Evolutionary conservation across 2,888 invertebrate species (phyloP).

Genomic region (Cheilosia urbana): DNA sequence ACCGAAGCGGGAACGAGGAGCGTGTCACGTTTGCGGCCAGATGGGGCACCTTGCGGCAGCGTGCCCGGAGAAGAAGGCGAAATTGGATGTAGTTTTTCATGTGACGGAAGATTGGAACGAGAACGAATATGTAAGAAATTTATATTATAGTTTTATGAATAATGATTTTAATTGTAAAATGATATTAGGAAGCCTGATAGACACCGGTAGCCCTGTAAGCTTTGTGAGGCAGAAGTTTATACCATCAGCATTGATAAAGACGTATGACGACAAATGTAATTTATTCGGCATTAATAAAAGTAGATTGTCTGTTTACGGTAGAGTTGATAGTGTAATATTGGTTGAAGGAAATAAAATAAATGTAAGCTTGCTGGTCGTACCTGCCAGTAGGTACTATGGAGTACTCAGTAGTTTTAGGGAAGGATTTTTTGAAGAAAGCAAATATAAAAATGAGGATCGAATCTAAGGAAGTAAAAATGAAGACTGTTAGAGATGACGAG

Average conservation of each 20-base stretch:
- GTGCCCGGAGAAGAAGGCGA: conserved; percentile 41
- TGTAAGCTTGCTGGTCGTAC: conserved; percentile 61
- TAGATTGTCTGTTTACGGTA: conserved; percentile 17
- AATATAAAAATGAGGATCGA: too few relatives aligned
- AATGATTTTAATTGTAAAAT: conserved; percentile 51
- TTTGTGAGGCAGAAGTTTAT: conserved; percentile 25
- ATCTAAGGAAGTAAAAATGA: conserved; percentile 13
- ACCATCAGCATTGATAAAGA: conserved; percentile 18
- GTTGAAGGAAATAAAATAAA: conserved; percentile 28
- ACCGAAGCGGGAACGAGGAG: conserved; percentile 53
- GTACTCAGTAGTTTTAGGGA: too few relatives aligned
- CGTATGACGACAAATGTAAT: conserved; percentile 19
- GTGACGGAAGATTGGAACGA: conserved; percentile 11
- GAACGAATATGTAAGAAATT: conserved; percentile 51
- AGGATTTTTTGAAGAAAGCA: too few relatives aligned
- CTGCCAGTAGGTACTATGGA: conserved; percentile 19
- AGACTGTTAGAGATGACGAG: not conserved
- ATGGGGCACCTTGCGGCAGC: conserved; percentile 56
- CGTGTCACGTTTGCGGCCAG: conserved; percentile 56
- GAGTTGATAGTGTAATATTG: conserved; percentile 5
- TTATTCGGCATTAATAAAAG: conserved; percentile 51
- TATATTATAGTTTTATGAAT: conserved; percentile 59
- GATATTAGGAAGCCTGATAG: conserved; percentile 63
- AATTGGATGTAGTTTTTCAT: conserved; percentile 17
- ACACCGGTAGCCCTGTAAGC: conserved; percentile 69